Percentiles rank a stretch among this genome's conserved stretches.
Conservation (phyloP, 2,797 vertebrate genomes). For the Rhodeus uyekii region DNA sequence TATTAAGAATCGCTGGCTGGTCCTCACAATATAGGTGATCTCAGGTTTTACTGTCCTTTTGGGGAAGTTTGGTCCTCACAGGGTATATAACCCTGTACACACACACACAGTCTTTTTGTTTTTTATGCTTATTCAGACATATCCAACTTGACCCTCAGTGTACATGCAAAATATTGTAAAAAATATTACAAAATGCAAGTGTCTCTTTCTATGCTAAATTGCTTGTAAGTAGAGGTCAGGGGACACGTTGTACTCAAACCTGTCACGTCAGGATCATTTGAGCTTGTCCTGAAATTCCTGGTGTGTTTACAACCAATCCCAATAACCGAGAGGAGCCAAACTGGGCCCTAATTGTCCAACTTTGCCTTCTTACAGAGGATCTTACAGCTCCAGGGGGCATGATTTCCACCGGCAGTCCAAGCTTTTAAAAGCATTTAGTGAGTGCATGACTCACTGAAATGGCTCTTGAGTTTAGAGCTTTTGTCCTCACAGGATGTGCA, state of each 20-base stretch:
- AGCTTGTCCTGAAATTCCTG: neutral
- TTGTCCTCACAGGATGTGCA: slow-evolving; percentile 14
- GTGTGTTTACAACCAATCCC: slow-evolving; percentile 30
- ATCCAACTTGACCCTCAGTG: neutral
- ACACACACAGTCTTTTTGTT: neutral
- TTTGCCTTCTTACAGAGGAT: slow-evolving; percentile 46
- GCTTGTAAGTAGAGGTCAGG: neutral
- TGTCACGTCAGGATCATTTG: neutral
- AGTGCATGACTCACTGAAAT: slow-evolving; percentile 33
- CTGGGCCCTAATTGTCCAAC: slow-evolving; percentile 43
- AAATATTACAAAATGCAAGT: too few relatives aligned
- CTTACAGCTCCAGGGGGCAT: slow-evolving; percentile 46
- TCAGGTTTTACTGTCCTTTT: too few relatives aligned
- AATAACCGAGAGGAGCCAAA: slow-evolving; percentile 8
- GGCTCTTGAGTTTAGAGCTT: slow-evolving; percentile 17
- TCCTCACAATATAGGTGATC: too few relatives aligned
- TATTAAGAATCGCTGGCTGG: too few relatives aligned
- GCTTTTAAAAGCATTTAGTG: slow-evolving; percentile 30
- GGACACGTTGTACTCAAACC: neutral
- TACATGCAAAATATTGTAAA: neutral
- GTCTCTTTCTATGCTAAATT: neutral
- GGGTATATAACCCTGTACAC: too few relatives aligned
- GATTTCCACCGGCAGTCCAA: slow-evolving; percentile 19
- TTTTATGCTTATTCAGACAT: neutral
- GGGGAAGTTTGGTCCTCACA: too few relatives aligned